These are phyloP conservation scores for Ctenosaura bakeri DNA, from an alignment of 2,797 vertebrate genomes.

Conservation along the genomic window DNA sequence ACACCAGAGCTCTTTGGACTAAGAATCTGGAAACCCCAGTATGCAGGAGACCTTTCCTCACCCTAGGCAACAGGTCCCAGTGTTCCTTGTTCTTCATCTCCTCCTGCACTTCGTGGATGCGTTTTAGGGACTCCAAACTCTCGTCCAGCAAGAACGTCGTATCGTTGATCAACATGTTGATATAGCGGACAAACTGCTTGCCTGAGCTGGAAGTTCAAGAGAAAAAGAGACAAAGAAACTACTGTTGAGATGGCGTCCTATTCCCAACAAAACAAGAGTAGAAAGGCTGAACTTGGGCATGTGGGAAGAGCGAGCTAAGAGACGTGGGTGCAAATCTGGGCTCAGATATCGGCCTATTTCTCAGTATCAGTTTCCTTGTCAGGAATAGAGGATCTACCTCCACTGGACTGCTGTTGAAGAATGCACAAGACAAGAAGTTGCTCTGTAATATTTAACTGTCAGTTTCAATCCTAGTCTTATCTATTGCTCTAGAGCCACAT, in stretches of 20 bases:
- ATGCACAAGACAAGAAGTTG: neutral
- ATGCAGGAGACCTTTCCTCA: constrained; percentile 72
- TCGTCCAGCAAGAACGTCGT: constrained; percentile 98
- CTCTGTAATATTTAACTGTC: neutral
- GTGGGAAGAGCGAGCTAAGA: neutral
- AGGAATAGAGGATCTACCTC: neutral
- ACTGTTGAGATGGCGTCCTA: constrained; percentile 30
- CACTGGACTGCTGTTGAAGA: no score
- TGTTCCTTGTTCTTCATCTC: constrained; percentile 99
- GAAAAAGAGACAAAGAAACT: no score
- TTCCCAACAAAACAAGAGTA: neutral
- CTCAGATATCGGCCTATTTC: no score
- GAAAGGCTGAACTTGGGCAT: neutral
- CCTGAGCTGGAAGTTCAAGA: constrained; percentile 86
- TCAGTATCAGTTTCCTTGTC: no score
- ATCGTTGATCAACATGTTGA: constrained; percentile 99
- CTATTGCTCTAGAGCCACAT: neutral
- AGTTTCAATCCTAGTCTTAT: neutral
- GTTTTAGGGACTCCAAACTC: constrained; percentile 97
- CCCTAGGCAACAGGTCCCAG: constrained; percentile 96
- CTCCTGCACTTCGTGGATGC: constrained; percentile 98
- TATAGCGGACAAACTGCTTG: constrained; percentile 99
- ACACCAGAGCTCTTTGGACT: no score
- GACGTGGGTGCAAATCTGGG: neutral
- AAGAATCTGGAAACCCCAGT: no score